Conservation (phyloP, 2,113 vertebrate genomes). For the Vombatus ursinus region DNA sequence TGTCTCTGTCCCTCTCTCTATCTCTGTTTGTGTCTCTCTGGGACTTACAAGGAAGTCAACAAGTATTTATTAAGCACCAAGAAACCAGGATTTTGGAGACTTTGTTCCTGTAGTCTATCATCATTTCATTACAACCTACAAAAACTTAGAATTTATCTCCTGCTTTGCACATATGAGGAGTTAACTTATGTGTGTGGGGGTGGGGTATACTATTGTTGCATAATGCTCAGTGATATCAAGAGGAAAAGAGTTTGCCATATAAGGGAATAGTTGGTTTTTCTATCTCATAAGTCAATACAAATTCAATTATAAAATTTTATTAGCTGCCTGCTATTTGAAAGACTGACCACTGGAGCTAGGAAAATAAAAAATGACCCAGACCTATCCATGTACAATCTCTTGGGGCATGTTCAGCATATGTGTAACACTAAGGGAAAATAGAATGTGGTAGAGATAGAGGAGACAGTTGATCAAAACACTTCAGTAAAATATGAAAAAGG, state of each 20-base stretch:
- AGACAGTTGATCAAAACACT: too few relatives aligned
- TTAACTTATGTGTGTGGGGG: not conserved
- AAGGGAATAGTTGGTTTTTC: too few relatives aligned
- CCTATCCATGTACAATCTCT: too few relatives aligned
- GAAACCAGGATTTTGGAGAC: not conserved
- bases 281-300: too few relatives aligned
- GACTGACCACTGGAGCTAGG: too few relatives aligned
- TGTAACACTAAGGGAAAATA: too few relatives aligned
- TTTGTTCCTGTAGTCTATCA: not conserved
- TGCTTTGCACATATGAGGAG: conserved; percentile 13
- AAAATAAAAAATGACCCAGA: too few relatives aligned
- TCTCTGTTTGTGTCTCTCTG: not conserved
- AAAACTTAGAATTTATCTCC: conserved; percentile 40
- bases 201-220: not conserved
- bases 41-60: not conserved
- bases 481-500: too few relatives aligned
- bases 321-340: too few relatives aligned
- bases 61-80: not conserved
- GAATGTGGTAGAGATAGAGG: too few relatives aligned
- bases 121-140: not conserved
- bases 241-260: not conserved
- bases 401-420: too few relatives aligned
- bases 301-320: too few relatives aligned
- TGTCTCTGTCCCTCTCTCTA: not conserved
- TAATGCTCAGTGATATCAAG: not conserved